Base-by-base conservation (phyloP, 2,888 invertebrate species). In the Tryphoninae sp. region DNA sequence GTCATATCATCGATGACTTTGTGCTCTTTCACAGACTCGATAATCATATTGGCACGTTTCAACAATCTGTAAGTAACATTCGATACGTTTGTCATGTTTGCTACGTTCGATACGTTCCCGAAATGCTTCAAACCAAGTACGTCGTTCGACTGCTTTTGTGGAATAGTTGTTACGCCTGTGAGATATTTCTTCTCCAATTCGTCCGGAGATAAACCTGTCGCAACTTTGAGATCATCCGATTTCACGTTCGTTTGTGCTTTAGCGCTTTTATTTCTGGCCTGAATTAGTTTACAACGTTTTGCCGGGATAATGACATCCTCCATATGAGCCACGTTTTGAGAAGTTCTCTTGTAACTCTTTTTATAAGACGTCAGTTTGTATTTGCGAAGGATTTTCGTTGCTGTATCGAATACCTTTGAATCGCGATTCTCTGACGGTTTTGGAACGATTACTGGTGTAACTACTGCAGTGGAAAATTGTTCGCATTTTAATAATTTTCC, bases 21-120 rank as follows among this genome's bases (percentile, higher is more conserved):
- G 58, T 94, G 92, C 73, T 94, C 92, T 77, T 94, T 93, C 0
- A 96, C 92, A 8, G 93, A 91, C 78, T 94, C 93, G 16, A 96
- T 92, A 78, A 96, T 94, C 75, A 94, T 91, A 87, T 94, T 94
- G n/a, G 94, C 94, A 72, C 96, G 92, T 59, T 92, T 91, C 9
- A 94, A 80, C 45, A 93, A 88, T 82, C 93, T 90, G 53, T 93
- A 92, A 0, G 94, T 93, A 7, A 92, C 86, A 81, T 84, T 89
- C 9, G 89, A 84, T 0, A 83, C 81, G 64, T 82, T 86, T 68
- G 85, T 87, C 13, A 73, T 33, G 81, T 84, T 89, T 8, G 89
- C 84, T 0, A 83, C 81, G 64, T 82, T 86, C 65, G 85, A 87
- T 33, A 33, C 13, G 72, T 86, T 86, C 11, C 88, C 77, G 2